Evolutionary conservation across 2,113 vertebrate genomes (phyloP), one percentile per base, ranked within the genome.

Genomic region (Ploceus nigricollis): DNA sequence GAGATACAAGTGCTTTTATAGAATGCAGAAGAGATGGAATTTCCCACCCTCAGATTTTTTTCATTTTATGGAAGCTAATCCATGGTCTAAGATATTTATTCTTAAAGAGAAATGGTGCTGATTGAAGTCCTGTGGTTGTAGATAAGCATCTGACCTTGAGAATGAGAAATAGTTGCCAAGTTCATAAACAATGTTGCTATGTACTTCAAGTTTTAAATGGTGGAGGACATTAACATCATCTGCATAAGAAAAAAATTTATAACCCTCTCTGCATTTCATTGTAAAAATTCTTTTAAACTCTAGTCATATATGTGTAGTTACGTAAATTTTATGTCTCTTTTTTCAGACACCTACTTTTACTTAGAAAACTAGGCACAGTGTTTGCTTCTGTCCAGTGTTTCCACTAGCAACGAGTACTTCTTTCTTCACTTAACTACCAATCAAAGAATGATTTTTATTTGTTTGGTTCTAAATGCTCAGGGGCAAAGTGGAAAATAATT

Each of bases 101-200:
- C 27, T 66, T 64, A 53, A 70, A 80, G 31, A 76, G 37, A 51
- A 66, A 10, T 70, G 19, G 31, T 5, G 4, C 35, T 96, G 75
- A 65, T 92, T 91, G 57, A 90, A 87, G 42, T 82, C 68, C 83
- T 31, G 25, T 63, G 35, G 18, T 44, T 82, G 25, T 28, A 90
- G 51, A 63, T 66, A 85, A 83, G 27, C 78, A 86, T 70, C 71
- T 93, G 82, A 91, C 81, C 87, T 82, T 96, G 70, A 83, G 50
- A 93, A 88, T 91, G 39, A 77, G 68, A 88, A 90, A 48, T 37
- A 78, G 14, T 63, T 27, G 40, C 17, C 19, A 48, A 50, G 18
- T 48, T 45, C 30, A n/a, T 73, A 70, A 84, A 54, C 70, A 54
- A 64, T 82, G 53, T 61, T 65, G 28, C 50, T 54, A 5, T 63